Percentiles rank a stretch among this genome's conserved stretches.
These are phyloP conservation scores for Poeciliopsis infans DNA, from an alignment of 2,797 vertebrate genomes.

Conservation along the genomic window DNA sequence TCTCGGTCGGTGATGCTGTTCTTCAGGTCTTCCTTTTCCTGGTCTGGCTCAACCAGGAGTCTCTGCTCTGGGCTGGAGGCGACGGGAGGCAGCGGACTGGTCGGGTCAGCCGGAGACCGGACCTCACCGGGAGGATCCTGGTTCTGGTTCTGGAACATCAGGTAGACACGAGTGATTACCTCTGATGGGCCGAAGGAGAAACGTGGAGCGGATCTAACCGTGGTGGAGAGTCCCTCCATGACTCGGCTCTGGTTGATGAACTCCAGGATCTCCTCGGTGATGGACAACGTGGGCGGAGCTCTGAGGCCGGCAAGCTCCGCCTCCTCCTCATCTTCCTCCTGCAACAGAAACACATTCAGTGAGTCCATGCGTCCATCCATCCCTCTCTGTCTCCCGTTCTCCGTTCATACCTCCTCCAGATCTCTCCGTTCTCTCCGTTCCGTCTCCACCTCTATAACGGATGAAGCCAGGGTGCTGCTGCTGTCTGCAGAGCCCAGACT, in stretches of 20 bases:
- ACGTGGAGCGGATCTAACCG: slow-evolving; percentile 24
- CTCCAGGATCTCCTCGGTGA: slow-evolving; percentile 90
- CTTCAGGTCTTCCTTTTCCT: slow-evolving; percentile 18
- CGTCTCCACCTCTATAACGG: slow-evolving; percentile 77
- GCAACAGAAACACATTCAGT: background rate
- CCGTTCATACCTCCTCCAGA: slow-evolving; percentile 17
- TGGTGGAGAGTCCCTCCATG: slow-evolving; percentile 61
- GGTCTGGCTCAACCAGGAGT: slow-evolving; percentile 27
- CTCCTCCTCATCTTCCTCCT: slow-evolving; percentile 60
- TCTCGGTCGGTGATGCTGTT: accelerated
- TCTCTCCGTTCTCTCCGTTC: slow-evolving; percentile 42
- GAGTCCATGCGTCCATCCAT: background rate
- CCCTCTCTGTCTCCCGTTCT: too few relatives aligned
- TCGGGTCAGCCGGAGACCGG: slow-evolving; percentile 8
- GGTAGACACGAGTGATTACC: background rate
- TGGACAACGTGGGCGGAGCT: slow-evolving; percentile 82
- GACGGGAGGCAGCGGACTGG: slow-evolving; percentile 53
- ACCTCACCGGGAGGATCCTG: slow-evolving; percentile 37
- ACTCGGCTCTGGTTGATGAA: slow-evolving; percentile 85
- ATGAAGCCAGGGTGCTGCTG: slow-evolving; percentile 77
- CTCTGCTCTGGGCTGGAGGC: slow-evolving; percentile 29
- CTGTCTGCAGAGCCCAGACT: slow-evolving; percentile 73
- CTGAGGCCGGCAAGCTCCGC: slow-evolving; percentile 73
- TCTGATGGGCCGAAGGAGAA: too few relatives aligned
- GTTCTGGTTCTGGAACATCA: slow-evolving; percentile 46